These are phyloP conservation scores for Wiebesia pumilae DNA, from an alignment of 1,140 invertebrate species.

Conservation along the genomic window DNA sequence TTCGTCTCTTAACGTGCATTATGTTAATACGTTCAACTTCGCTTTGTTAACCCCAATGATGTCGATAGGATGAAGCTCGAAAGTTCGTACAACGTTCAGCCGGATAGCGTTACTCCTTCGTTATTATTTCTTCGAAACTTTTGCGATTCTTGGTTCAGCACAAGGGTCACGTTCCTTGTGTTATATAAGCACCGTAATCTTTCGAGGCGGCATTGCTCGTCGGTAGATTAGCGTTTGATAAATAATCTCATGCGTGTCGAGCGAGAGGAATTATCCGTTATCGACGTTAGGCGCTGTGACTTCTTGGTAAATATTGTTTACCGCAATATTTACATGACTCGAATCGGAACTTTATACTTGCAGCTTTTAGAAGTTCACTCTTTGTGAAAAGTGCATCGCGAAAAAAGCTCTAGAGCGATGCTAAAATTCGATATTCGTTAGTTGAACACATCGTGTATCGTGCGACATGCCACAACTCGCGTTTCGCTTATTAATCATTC, in stretches of 20 bases:
- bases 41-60: conserved; percentile 1
- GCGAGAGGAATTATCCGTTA: too few species aligned
- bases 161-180: background rate
- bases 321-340: too few species aligned
- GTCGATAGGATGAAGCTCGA: background rate
- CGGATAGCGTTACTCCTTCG: background rate
- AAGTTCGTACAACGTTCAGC: background rate
- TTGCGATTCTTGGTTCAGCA: background rate
- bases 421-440: background rate
- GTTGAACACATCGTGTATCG: background rate
- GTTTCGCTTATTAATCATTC: background rate
- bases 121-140: background rate
- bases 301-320: too few species aligned
- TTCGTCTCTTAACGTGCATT: background rate
- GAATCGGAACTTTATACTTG: too few species aligned
- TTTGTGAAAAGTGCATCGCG: too few species aligned
- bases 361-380: background rate
- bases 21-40: background rate
- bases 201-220: background rate
- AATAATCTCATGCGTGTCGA: too few species aligned
- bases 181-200: background rate
- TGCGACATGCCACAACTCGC: background rate
- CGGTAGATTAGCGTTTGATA: background rate
- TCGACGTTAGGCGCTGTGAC: too few species aligned
- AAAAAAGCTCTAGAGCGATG: background rate